Base-by-base conservation (phyloP, 1,140 invertebrate genomes). In the Meteorus sp. region DNA sequence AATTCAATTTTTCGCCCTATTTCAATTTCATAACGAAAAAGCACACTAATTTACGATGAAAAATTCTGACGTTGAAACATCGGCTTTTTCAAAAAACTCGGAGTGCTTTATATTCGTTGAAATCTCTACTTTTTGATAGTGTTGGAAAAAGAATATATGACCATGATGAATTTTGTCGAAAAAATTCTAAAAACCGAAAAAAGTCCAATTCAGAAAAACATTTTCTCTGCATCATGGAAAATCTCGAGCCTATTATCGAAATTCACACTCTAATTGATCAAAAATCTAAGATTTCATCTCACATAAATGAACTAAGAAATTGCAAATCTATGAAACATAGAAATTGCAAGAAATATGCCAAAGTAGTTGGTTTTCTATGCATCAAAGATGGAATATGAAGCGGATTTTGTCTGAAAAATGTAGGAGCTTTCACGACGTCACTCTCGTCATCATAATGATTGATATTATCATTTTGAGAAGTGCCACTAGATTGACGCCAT, bases 221-320 rank as follows among this genome's bases (percentile, higher is more conserved):
- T 37, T 37, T 37, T 11, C 15, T 11, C 2, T n/a, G 11, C 9
- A 11, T 37, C 15, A 37, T 37, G 9, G 11, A 37, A 9, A 37
- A 37, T 37, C 15, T 37, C 9, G 33, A 37, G 33, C 33, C 15
- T n/a, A n/a, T 37, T 37, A 37, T 37, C 9, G 15, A 37, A 37
- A 37, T 37, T 37, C 15, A 37, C 9, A 37, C 33, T 37, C 15
- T 37, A 37, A 37, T 37, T 37, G 15, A 9, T 37, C 33, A 37
- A 37, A 37, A 37, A 37, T n/a, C 33, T 37, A 37, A 37, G 33
- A 37, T 37, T 37, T 37, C 33, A 37, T 37, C 3, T 37, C 15
- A 37, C 3, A 37, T 37, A n/a, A 13, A 37, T 37, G 15, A 37
- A 37, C 3, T 3, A 9, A 37, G 15, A 37, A 37, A 37, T 37